Base-by-base conservation (phyloP, 2,888 invertebrate genomes). In the Cheilosia soror region DNA sequence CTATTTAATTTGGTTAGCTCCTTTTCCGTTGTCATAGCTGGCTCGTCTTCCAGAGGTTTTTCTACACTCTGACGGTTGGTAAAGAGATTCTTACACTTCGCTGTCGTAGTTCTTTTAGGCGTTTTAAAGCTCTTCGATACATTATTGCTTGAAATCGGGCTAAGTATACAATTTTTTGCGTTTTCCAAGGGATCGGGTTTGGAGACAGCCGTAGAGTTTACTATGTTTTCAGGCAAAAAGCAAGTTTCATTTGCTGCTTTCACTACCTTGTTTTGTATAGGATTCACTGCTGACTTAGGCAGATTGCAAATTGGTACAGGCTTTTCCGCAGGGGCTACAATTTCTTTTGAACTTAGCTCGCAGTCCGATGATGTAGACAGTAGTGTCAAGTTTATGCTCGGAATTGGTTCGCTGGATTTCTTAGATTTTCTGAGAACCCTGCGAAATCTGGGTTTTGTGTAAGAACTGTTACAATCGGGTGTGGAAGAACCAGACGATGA, bases 121-220 rank as follows among this genome's bases (percentile, higher is more conserved):
- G 27, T 51, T 25, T 51, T 51, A 2, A 13, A 5, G 27, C 13
- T 27, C 27, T 29, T 51, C 6, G 9, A 0, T 13, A 29, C 25
- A 0, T 11, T 49, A 13, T 68, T 42, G 2, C 5, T 31, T 9
- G 0, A 6, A 33, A 77, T 68, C 11, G 76, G 68, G 13, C 76
- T 77, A 1, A 77, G 27, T 40, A 49, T 58, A 4, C 76, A 66
- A 5, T 40, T 5, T 2, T 65, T 65, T 13, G 66, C 2, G 0
- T 33, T 65, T 13, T 27, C 25, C 4, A 9, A 37, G 11, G 11
- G 4, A 5, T 31, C 1, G 13, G 25, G 11, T n/a, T 29, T 25
- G 2, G 11, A 15, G 0, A 63, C 31, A 2, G 78, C 49, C 2
- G 83, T 83, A 0, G 83, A 83, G 20, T 78, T 83, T 20, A 78